A percentile compares a stretch with the other conserved stretches of the same genome.
These are phyloP conservation scores for Laupala kohalensis DNA, from an alignment of 1,140 invertebrate genomes.

Conservation along the genomic window DNA sequence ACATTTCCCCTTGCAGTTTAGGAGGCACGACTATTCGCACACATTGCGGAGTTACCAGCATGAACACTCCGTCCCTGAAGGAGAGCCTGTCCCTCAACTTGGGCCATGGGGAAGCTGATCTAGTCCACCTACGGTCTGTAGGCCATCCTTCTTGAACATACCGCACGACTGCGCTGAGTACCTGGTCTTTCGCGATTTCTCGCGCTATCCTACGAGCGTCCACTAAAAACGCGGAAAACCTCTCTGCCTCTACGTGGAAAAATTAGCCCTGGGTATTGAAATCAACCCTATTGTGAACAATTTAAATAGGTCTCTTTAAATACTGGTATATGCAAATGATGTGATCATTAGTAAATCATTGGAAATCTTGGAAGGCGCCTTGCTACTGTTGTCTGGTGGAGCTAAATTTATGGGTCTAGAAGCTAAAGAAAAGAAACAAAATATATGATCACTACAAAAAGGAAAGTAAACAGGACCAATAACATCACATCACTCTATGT, in stretches of 20 bases:
- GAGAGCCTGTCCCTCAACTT: neutral
- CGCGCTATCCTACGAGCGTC: neutral
- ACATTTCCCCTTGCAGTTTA: conserved; percentile 14
- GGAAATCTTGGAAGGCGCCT: too few relatives aligned
- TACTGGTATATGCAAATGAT: too few relatives aligned
- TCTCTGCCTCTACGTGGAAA: neutral
- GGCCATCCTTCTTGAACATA: neutral
- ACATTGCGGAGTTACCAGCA: neutral
- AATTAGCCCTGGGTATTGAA: too few relatives aligned
- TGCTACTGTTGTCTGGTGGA: too few relatives aligned
- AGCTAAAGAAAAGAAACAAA: too few relatives aligned
- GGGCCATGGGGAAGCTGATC: neutral
- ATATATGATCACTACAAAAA: too few relatives aligned
- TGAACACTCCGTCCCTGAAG: conserved; percentile 4
- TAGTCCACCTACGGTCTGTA: neutral
- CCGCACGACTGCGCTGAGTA: neutral
- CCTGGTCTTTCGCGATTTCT: neutral
- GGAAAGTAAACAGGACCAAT: too few relatives aligned
- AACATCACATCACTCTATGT: too few relatives aligned
- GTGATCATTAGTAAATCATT: too few relatives aligned
- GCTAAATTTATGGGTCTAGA: too few relatives aligned
- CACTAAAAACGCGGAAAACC: neutral
- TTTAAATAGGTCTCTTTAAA: too few relatives aligned
- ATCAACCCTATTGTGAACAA: too few relatives aligned
- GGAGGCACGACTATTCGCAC: conserved; percentile 22